phyloP scores from a whole-genome alignment of 2,113 vertebrate genomes.

The Geococcyx californianus region DNA sequence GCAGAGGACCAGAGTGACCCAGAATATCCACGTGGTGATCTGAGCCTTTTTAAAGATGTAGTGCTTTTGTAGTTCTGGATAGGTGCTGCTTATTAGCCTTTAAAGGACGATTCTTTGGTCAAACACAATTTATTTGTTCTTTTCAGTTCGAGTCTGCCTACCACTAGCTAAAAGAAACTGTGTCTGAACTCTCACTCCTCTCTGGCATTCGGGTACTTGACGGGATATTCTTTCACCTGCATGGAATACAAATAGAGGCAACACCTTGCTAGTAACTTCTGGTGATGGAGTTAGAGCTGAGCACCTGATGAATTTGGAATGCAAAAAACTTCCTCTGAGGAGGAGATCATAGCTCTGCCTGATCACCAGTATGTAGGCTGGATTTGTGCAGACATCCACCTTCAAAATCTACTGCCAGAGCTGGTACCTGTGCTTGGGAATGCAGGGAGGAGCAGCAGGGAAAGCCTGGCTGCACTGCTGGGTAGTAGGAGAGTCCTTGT shows the following conservation, averaged over 20 bases:
- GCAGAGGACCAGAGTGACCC: not conserved
- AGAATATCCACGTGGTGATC: not conserved
- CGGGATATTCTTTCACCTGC: not conserved
- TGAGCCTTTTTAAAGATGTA: accelerated
- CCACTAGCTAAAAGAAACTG: not conserved
- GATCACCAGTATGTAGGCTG: not conserved
- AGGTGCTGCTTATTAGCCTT: not conserved
- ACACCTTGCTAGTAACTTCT: not conserved
- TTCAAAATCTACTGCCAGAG: not conserved
- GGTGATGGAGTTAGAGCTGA: not conserved
- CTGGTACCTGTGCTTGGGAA: not conserved
- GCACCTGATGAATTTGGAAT: not conserved
- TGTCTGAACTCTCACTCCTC: not conserved
- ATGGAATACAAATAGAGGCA: not conserved
- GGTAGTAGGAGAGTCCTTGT: not conserved
- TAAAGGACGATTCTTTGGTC: not conserved
- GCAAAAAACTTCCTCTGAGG: not conserved
- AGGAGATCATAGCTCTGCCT: not conserved
- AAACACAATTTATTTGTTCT: not conserved
- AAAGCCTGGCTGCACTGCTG: not conserved
- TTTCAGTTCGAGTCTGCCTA: not conserved
- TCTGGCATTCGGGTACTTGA: not conserved
- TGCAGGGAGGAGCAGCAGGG: not conserved
- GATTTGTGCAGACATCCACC: not conserved
- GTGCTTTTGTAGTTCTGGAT: not conserved